These are phyloP conservation scores for Mugil cephalus DNA, from an alignment of 2,113 vertebrate genomes.

Conservation along the genomic window DNA sequence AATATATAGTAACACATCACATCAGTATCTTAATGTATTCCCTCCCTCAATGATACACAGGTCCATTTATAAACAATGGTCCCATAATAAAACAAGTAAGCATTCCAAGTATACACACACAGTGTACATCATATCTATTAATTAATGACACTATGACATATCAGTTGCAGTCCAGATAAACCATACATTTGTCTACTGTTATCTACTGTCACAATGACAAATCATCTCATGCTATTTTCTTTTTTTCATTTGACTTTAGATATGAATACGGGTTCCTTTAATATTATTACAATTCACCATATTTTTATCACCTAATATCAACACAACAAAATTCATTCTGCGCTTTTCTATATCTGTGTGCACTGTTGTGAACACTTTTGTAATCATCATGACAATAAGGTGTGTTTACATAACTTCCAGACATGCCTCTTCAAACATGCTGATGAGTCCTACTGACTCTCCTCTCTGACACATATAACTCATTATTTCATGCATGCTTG, in stretches of 20 bases:
- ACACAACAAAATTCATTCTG: not conserved
- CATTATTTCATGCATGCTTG: slow-evolving; percentile 65
- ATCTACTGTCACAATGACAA: too few species aligned
- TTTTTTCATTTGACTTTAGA: not conserved
- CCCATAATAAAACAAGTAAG: not conserved
- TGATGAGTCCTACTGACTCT: slow-evolving; percentile 26
- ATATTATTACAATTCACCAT: not conserved
- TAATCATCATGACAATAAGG: not conserved
- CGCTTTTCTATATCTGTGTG: not conserved
- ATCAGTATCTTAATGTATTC: not conserved
- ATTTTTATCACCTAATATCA: slow-evolving; percentile 1
- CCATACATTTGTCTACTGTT: too few species aligned
- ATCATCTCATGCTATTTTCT: too few species aligned
- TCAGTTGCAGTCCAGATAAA: not conserved
- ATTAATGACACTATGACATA: not conserved
- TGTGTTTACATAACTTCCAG: slow-evolving; percentile 34
- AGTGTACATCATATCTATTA: too few species aligned
- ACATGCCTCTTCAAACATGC: slow-evolving; percentile 28
- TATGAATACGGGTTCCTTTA: not conserved
- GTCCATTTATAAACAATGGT: slow-evolving; percentile 13
- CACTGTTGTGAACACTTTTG: slow-evolving; percentile 14
- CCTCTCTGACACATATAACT: slow-evolving; percentile 56
- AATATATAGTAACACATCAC: slow-evolving; percentile 13
- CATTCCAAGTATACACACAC: not conserved
- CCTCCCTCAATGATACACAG: not conserved